A percentile compares a stretch with the other conserved stretches of the same genome.
phyloP scores from a whole-genome alignment of 2,113 vertebrate genomes.

The Centropus unirufus region DNA sequence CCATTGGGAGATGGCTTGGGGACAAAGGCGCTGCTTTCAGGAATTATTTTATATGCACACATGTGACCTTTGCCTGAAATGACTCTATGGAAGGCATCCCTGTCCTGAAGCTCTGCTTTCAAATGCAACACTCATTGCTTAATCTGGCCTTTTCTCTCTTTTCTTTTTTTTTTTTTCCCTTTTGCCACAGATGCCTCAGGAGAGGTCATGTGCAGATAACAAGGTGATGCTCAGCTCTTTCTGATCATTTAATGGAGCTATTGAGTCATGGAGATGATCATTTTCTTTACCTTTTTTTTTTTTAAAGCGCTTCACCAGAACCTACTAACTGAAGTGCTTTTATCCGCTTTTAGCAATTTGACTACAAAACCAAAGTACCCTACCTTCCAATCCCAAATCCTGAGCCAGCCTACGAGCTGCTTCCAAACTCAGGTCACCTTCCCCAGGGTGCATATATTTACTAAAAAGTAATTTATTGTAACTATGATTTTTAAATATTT shows the following conservation, averaged over 20 bases:
- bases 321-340: neutral
- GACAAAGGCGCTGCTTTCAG: slow-evolving; percentile 68
- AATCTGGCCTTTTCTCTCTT: neutral
- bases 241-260: neutral
- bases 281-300: neutral
- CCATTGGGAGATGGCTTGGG: slow-evolving; percentile 73
- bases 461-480: neutral
- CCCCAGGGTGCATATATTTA: neutral
- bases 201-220: slow-evolving; percentile 49
- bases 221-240: neutral
- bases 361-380: neutral
- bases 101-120: slow-evolving; percentile 29
- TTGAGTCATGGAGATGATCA: neutral
- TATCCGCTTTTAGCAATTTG: neutral
- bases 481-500: neutral
- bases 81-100: slow-evolving; percentile 25
- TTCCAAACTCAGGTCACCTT: neutral
- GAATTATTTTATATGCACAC: slow-evolving; percentile 26
- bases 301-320: neutral
- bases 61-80: slow-evolving; percentile 60
- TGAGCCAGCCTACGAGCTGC: neutral
- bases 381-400: neutral
- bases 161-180: neutral
- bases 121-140: slow-evolving; percentile 3
- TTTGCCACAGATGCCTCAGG: neutral